phyloP scores from a whole-genome alignment of 1,140 invertebrate species.

The Eufriesea mexicana region DNA sequence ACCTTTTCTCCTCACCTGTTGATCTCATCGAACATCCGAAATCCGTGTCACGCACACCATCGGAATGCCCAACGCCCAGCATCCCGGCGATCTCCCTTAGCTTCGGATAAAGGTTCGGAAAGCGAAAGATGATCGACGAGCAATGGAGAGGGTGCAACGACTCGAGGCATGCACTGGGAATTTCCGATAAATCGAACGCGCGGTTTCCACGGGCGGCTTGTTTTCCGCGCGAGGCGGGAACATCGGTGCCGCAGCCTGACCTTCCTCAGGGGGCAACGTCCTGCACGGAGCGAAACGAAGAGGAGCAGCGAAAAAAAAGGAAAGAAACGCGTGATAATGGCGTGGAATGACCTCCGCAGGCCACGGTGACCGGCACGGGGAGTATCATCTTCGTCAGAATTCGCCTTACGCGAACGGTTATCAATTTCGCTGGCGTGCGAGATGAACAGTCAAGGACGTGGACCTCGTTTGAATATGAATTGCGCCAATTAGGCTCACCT shows the following conservation, averaged over 20 bases:
- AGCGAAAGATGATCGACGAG: no score
- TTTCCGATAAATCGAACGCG: neutral
- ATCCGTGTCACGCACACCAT: no score
- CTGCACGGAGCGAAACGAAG: slow-evolving; percentile 14
- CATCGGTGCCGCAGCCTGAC: slow-evolving; percentile 8
- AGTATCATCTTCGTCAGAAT: neutral
- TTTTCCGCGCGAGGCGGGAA: neutral
- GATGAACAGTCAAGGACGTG: slow-evolving; percentile 76
- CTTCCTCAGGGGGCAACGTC: slow-evolving; percentile 32
- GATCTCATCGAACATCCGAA: no score
- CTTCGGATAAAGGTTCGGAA: no score
- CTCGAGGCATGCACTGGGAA: neutral
- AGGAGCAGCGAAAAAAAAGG: neutral
- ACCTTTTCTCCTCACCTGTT: no score
- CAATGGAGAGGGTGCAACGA: neutral
- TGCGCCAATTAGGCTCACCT: slow-evolving; percentile 79
- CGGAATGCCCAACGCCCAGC: no score
- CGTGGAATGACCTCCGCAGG: slow-evolving; percentile 20
- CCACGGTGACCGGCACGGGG: neutral
- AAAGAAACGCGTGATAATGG: slow-evolving; percentile 1
- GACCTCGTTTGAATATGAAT: slow-evolving; percentile 81
- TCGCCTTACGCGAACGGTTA: slow-evolving; percentile 67
- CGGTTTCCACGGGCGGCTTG: neutral
- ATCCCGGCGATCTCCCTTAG: no score
- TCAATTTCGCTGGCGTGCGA: slow-evolving; percentile 65